These are phyloP conservation scores for Acrossocheilus wenchowensis DNA, from an alignment of 2,797 vertebrate genomes.

Conservation along the genomic window DNA sequence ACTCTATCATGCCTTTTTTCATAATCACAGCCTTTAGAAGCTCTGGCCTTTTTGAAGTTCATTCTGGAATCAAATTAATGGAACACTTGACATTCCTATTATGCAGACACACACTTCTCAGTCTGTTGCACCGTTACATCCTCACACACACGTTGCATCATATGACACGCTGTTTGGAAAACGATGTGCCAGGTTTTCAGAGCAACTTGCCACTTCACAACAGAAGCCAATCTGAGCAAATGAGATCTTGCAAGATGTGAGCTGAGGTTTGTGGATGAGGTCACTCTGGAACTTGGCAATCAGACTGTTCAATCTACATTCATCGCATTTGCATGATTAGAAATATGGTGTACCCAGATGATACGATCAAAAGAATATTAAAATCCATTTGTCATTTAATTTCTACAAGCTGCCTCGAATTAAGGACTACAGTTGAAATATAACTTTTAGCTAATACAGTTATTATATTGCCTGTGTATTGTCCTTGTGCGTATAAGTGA, in stretches of 20 bases:
- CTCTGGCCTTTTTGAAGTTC: slow-evolving; percentile 53
- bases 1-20: slow-evolving; percentile 40
- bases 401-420: neutral
- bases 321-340: neutral
- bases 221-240: slow-evolving; percentile 21
- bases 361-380: neutral
- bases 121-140: slow-evolving; percentile 20
- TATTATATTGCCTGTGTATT: neutral
- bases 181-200: slow-evolving; percentile 17
- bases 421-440: neutral
- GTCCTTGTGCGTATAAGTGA: neutral
- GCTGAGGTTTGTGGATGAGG: slow-evolving; percentile 3
- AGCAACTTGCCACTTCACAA: neutral
- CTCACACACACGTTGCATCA: neutral
- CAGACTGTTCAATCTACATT: neutral
- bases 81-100: slow-evolving; percentile 43
- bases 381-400: neutral
- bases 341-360: slow-evolving; percentile 20
- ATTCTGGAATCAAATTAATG: slow-evolving; percentile 55
- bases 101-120: slow-evolving; percentile 44
- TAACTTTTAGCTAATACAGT: neutral
- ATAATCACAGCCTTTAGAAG: slow-evolving; percentile 48
- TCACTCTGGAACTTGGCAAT: neutral
- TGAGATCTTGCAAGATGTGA: slow-evolving; percentile 19
- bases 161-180: slow-evolving; percentile 8